Conservation (phyloP, 2,797 vertebrate genomes). For the Esox lucius region DNA sequence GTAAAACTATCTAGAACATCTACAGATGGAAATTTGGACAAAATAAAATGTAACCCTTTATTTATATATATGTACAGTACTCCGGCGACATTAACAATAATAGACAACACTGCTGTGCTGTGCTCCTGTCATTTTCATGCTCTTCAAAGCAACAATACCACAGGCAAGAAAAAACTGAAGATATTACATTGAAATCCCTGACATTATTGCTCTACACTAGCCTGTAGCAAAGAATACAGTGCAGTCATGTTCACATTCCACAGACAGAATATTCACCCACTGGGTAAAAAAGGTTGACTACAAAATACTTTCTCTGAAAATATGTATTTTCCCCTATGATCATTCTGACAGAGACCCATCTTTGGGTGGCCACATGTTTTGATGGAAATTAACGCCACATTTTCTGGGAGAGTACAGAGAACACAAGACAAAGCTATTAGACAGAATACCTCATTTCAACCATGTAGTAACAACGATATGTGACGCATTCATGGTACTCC, state of each 20-base stretch:
- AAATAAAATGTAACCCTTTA: too few species aligned
- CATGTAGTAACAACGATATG: not conserved
- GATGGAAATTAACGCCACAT: not conserved
- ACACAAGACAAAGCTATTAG: not conserved
- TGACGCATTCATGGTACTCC: not conserved
- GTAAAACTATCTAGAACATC: too few species aligned
- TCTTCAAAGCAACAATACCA: not conserved
- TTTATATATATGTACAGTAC: too few species aligned
- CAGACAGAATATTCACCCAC: constrained; percentile 2
- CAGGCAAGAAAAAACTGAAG: not conserved
- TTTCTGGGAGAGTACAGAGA: not conserved
- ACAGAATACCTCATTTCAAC: constrained; percentile 1
- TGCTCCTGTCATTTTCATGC: not conserved
- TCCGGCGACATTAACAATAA: too few species aligned
- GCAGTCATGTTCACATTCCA: not conserved
- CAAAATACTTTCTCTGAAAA: not conserved
- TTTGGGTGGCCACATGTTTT: not conserved
- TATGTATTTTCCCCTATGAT: not conserved
- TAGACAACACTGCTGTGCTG: too few species aligned
- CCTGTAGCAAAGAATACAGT: not conserved
- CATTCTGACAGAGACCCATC: not conserved
- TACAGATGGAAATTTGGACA: too few species aligned
- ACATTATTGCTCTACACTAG: not conserved
- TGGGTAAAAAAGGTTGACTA: not conserved
- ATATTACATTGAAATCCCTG: not conserved